These are phyloP conservation scores for Sialia sialis DNA, from an alignment of 2,113 vertebrate species.

Conservation along the genomic window DNA sequence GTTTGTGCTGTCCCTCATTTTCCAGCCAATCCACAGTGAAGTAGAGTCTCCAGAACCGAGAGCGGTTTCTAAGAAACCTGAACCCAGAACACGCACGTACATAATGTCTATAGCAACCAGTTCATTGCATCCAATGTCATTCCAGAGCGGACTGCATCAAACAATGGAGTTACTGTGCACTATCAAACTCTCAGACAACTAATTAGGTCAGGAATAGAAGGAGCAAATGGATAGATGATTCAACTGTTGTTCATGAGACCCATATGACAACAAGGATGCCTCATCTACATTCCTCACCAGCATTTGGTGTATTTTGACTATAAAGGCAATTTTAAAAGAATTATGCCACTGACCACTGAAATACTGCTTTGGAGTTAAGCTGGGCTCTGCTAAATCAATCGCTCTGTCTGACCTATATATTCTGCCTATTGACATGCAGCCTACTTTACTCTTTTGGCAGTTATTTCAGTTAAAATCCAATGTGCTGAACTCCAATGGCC, in stretches of 20 bases:
- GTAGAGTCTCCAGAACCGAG: background rate
- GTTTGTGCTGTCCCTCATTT: background rate
- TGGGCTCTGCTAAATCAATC: constrained; percentile 22
- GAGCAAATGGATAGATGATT: constrained; percentile 29
- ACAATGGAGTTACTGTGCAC: constrained; percentile 52
- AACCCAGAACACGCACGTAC: background rate
- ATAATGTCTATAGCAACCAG: background rate
- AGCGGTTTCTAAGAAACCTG: background rate
- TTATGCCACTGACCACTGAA: background rate
- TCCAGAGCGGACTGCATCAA: background rate
- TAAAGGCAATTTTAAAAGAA: background rate
- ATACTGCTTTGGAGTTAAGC: background rate
- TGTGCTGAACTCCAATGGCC: background rate
- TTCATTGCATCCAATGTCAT: background rate
- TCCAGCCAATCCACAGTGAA: background rate
- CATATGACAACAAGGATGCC: constrained; percentile 2
- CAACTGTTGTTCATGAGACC: constrained; percentile 21
- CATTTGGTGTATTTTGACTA: background rate
- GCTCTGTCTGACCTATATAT: constrained; percentile 33
- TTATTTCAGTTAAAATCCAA: constrained; percentile 32
- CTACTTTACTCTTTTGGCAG: constrained; percentile 38
- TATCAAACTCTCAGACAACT: constrained; percentile 24
- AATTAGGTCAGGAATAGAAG: constrained; percentile 24
- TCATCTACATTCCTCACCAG: constrained; percentile 13
- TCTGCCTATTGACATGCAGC: background rate